A percentile compares a stretch with the other conserved stretches of the same genome.
Conservation (phyloP, 2,888 invertebrate genomes). For the Lochmaea crataegi region DNA sequence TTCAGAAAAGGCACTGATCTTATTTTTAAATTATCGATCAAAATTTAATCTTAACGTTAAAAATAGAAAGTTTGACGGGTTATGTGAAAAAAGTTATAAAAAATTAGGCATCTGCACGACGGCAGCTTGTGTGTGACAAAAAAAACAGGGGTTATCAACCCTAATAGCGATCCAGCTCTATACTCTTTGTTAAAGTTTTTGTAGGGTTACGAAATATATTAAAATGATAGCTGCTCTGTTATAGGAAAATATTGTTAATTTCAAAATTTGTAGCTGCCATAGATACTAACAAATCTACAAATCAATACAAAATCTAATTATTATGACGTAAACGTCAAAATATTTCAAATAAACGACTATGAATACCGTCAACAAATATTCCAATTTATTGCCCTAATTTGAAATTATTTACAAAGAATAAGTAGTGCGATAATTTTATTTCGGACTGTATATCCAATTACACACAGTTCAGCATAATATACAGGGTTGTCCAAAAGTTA, state of each 20-base stretch:
- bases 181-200: slow-evolving; percentile 6
- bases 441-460: too few species aligned
- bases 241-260: not conserved
- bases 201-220: not conserved
- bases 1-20: not conserved
- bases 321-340: too few species aligned
- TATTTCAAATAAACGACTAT: too few species aligned
- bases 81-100: not conserved
- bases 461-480: too few species aligned
- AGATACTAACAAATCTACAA: too few species aligned
- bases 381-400: too few species aligned
- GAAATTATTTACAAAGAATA: too few species aligned
- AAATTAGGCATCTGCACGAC: slow-evolving; percentile 20
- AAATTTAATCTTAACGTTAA: not conserved
- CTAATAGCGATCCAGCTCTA: slow-evolving; percentile 16
- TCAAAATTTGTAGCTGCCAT: too few species aligned
- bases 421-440: too few species aligned
- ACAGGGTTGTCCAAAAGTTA: too few species aligned
- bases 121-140: slow-evolving; percentile 16
- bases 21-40: not conserved
- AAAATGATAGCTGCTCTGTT: not conserved
- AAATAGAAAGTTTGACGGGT: not conserved
- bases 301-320: too few species aligned
- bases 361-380: too few species aligned
- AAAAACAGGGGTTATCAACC: slow-evolving; percentile 33